Evolutionary conservation across 2,113 vertebrate species (phyloP).

Genomic region (Lampris megalopsis): DNA sequence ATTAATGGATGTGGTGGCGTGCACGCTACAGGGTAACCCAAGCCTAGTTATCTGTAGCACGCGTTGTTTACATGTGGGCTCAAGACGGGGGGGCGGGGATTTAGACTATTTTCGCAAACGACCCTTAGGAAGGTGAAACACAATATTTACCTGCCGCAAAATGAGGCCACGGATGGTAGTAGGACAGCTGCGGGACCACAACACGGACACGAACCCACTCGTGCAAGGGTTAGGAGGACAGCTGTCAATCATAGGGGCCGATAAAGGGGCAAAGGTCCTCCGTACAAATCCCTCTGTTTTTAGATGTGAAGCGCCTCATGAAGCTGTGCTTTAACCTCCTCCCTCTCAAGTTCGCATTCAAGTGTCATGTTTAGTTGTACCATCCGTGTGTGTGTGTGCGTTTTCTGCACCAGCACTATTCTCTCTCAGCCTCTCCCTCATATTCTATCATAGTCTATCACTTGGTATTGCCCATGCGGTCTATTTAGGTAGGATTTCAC

Average conservation of each 20-base stretch:
- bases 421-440: too few species aligned
- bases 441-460: too few species aligned
- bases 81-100: slow-evolving; percentile 11
- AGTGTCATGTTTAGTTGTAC: too few species aligned
- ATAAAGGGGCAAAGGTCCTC: background rate
- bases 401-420: too few species aligned
- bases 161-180: background rate
- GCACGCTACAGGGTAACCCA: slow-evolving; percentile 26
- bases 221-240: slow-evolving; percentile 10
- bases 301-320: too few species aligned
- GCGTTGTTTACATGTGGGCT: slow-evolving; percentile 27
- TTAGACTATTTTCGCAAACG: slow-evolving; percentile 51
- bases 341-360: too few species aligned
- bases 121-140: slow-evolving; percentile 47
- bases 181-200: slow-evolving; percentile 45
- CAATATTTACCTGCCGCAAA: slow-evolving; percentile 56
- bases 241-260: slow-evolving; percentile 9
- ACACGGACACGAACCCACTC: background rate
- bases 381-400: too few species aligned
- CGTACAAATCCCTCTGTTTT: background rate
- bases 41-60: slow-evolving; percentile 34
- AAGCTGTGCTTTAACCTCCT: too few species aligned
- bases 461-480: too few species aligned
- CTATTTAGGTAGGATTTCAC: too few species aligned
- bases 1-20: slow-evolving; percentile 35